Base-by-base conservation (phyloP, 2,888 invertebrate species). In the Melipona beecheii region DNA sequence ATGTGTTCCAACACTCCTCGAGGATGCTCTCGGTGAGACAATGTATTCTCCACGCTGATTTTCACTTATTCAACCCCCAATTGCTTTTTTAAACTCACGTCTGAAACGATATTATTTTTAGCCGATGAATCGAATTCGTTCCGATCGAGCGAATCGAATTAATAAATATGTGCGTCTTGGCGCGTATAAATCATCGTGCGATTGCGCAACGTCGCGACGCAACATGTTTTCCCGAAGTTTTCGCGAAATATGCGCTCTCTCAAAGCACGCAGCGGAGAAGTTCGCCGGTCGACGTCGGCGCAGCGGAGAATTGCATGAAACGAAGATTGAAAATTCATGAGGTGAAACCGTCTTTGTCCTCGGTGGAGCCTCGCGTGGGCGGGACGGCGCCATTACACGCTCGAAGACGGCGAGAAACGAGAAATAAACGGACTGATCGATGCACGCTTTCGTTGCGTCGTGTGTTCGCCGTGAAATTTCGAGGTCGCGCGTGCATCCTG, bases 1-100 rank as follows among this genome's bases (percentile, higher is more conserved):
- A 94, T 86, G 94, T 94, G 9, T 93, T 94, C 66, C 94, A 93
- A 85, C 93, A 93, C 75, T 93, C 94, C 2, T 93, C 94, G 36
- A 90, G 91, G 70, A 91, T 94, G 92, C 91, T 94, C 31, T 92
- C 93, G 94, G 94, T 94, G 91, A 93, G 91, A 75, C 50, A 64
- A 64, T 70, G 5, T 56, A 58, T 58, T n/a, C n/a, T 58, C 5
- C n/a, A 2, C 56, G 11, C 43, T 43, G 43, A 11, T 43, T 43
- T 31, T 31, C 31, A 31, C 31, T 31, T 0, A 4, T 31, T 31
- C 43, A 43, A 11, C 43, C 9, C 9, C 1, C 43, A 43, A 0
- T 43, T 9, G 2, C 43, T 9, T 43, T 43, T 43, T 43, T 1
- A 36, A 31, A 31, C 31, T 31, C 31, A 4, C 31, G 31, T 31